phyloP scores from a whole-genome alignment of 2,113 vertebrate genomes.

The Thomomys bottae region DNA sequence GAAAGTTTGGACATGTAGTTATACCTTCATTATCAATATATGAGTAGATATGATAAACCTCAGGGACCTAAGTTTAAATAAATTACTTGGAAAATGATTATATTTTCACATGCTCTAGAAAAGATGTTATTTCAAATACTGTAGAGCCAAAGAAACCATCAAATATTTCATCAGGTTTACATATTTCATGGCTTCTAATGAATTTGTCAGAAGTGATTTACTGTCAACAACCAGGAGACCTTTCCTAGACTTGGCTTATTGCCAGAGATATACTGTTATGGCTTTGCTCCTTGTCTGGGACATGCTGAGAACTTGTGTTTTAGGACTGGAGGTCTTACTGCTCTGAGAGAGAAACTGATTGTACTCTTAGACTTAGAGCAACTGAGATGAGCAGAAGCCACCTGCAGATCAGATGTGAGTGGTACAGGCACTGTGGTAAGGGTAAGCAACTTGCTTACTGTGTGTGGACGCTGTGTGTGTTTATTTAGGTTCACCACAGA shows the following conservation, averaged over 20 bases:
- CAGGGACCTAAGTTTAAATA: background rate
- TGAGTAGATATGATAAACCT: constrained; percentile 19
- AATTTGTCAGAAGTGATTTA: constrained; percentile 25
- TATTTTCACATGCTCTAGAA: background rate
- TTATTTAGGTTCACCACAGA: constrained; percentile 8
- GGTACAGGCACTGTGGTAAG: background rate
- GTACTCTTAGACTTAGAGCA: background rate
- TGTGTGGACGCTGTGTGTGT: background rate
- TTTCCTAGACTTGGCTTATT: too few relatives aligned
- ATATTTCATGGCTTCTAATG: constrained; percentile 26
- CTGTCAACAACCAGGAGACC: background rate
- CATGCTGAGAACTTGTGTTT: constrained; percentile 12
- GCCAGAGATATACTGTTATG: too few relatives aligned
- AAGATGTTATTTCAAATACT: background rate
- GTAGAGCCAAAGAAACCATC: background rate
- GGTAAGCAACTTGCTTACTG: constrained; percentile 51
- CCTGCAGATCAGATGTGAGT: background rate
- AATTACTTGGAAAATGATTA: constrained; percentile 8
- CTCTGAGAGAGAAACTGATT: constrained; percentile 2
- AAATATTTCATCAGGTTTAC: background rate
- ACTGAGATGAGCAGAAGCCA: constrained; percentile 32
- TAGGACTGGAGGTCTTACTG: constrained; percentile 34
- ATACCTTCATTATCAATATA: background rate
- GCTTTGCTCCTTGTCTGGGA: constrained; percentile 27
- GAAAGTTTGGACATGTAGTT: background rate